A percentile compares a stretch with the other conserved stretches of the same genome.
phyloP scores from a whole-genome alignment of 2,888 invertebrate genomes.

The Harmothoe impar region DNA sequence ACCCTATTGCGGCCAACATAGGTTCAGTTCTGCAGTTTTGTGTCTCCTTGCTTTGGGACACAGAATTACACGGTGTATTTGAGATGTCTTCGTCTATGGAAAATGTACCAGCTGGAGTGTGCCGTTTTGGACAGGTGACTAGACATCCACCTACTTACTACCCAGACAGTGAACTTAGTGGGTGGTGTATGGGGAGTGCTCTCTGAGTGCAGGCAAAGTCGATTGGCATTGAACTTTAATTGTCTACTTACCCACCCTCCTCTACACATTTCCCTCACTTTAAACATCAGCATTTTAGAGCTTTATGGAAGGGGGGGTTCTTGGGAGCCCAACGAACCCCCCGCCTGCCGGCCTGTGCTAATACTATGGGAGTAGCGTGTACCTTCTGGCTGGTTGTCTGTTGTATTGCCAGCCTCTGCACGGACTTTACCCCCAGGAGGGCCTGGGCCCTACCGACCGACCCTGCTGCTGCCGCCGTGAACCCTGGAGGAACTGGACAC shows the following conservation, averaged over 20 bases:
- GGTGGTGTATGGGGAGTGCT: neutral
- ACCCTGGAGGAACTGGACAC: neutral
- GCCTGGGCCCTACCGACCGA: neutral
- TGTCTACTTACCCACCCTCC: neutral
- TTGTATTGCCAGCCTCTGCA: neutral
- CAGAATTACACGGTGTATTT: neutral
- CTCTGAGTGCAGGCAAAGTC: constrained; percentile 11
- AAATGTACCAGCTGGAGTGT: neutral
- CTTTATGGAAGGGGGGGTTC: constrained; percentile 47
- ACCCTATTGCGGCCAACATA: neutral
- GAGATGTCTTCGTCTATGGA: neutral
- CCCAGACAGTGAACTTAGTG: too few relatives aligned
- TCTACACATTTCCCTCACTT: neutral
- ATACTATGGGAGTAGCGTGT: constrained; percentile 60
- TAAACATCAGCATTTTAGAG: constrained; percentile 8
- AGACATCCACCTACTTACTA: neutral
- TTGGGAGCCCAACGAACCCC: constrained; percentile 57
- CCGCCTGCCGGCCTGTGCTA: constrained; percentile 44
- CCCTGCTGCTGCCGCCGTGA: neutral
- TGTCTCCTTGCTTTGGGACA: neutral
- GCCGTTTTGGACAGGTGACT: neutral
- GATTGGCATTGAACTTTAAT: neutral
- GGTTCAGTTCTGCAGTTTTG: neutral
- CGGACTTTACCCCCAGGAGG: neutral
- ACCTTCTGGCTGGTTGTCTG: constrained; percentile 47